Evolutionary conservation across 1,140 invertebrate genomes (phyloP).

Genomic region (Chionoecetes opilio): DNA sequence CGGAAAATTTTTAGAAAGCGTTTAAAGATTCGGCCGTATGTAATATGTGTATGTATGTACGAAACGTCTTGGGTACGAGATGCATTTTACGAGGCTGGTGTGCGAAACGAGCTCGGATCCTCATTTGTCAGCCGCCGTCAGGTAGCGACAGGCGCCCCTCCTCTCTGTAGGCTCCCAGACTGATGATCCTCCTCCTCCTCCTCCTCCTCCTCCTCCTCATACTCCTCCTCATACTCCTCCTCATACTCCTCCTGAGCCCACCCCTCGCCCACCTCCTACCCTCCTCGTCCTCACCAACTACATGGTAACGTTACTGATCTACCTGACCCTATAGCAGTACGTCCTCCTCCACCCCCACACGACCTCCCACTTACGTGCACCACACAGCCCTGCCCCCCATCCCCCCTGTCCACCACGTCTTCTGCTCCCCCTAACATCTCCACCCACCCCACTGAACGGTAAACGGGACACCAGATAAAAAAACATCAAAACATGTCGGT

Average conservation of each 20-base stretch:
- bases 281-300: background rate
- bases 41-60: slow-evolving; percentile 11
- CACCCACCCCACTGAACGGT: background rate
- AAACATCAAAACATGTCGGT: background rate
- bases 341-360: background rate
- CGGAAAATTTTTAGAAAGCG: too few species aligned
- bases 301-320: slow-evolving; percentile 5
- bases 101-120: slow-evolving; percentile 24
- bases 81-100: slow-evolving; percentile 27
- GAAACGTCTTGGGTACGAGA: slow-evolving; percentile 17
- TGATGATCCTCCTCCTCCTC: background rate
- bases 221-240: too few species aligned
- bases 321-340: background rate
- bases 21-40: too few species aligned
- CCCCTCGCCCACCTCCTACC: background rate
- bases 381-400: background rate
- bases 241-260: too few species aligned
- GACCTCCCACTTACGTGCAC: background rate
- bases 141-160: slow-evolving; percentile 22
- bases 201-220: background rate
- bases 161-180: background rate
- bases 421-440: background rate
- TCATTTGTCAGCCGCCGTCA: slow-evolving; percentile 5
- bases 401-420: background rate
- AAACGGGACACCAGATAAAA: background rate